Evolutionary conservation across 37 sponge, comb jelly and placozoan species (phyloP).

Genomic region (Eunapius fragilis): DNA sequence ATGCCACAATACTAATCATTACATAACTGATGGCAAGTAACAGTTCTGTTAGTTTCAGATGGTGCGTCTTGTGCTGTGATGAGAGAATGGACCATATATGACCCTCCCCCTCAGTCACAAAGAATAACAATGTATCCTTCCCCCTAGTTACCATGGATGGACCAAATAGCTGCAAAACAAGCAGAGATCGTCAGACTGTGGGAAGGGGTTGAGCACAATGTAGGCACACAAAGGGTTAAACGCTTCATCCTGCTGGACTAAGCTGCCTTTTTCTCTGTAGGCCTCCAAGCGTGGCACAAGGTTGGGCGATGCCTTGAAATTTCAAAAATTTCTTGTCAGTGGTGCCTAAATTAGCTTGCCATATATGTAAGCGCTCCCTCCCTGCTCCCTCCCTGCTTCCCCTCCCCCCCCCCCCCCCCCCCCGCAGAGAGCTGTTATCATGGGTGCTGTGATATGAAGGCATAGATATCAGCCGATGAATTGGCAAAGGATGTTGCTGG

Average conservation of each 20-base stretch:
- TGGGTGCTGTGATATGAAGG: constrained; percentile 80
- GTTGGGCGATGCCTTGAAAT: constrained; percentile 75
- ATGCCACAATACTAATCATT: too few relatives aligned
- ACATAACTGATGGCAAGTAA: too few relatives aligned
- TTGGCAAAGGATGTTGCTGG: constrained; percentile 83
- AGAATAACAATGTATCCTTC: too few relatives aligned
- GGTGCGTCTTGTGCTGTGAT: too few relatives aligned
- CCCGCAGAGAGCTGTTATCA: constrained; percentile 74
- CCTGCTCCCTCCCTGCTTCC: too few relatives aligned
- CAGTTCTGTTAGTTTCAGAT: too few relatives aligned
- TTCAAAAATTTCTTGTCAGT: constrained; percentile 74
- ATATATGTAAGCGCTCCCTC: too few relatives aligned
- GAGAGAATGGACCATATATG: too few relatives aligned
- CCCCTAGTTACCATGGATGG: too few relatives aligned
- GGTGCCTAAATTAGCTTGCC: too few relatives aligned
- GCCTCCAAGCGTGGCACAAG: constrained; percentile 81
- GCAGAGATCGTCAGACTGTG: constrained; percentile 88
- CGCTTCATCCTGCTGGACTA: not conserved
- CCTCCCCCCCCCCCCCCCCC: not conserved
- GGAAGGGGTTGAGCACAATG: constrained; percentile 83
- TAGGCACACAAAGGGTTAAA: not conserved
- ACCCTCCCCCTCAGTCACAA: too few relatives aligned
- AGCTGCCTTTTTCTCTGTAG: constrained; percentile 5
- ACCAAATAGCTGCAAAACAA: constrained; percentile 88
- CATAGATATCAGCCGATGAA: constrained; percentile 69